These are phyloP conservation scores for Platorchestia sp. DNA, from an alignment of 1,140 invertebrate species.

Conservation along the genomic window DNA sequence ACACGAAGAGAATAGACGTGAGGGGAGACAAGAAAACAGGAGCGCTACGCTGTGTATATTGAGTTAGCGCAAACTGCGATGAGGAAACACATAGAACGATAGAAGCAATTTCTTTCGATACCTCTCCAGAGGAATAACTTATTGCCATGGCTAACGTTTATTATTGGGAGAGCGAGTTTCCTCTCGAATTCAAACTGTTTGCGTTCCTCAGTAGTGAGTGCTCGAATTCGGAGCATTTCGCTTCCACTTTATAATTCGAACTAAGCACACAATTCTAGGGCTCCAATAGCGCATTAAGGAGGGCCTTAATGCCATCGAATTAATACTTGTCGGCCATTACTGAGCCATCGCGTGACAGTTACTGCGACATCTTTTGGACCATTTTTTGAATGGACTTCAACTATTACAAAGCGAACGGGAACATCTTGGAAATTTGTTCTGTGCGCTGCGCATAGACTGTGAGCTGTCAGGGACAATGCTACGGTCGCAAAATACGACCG, in stretches of 20 bases:
- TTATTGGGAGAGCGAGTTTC: neutral
- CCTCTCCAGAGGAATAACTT: neutral
- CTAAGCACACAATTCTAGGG: constrained; percentile 45
- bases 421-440: neutral
- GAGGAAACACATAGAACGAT: neutral
- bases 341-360: constrained; percentile 25
- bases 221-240: neutral
- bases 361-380: constrained; percentile 22
- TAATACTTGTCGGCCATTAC: constrained; percentile 53
- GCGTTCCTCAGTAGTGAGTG: neutral
- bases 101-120: neutral
- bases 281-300: constrained; percentile 49
- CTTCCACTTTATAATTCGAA: constrained; percentile 47
- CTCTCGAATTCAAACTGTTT: neutral
- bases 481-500: neutral
- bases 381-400: constrained; percentile 39
- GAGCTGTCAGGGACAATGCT: neutral
- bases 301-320: constrained; percentile 48
- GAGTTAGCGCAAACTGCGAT: neutral
- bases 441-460: neutral
- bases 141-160: neutral
- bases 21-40: neutral
- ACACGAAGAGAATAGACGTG: neutral
- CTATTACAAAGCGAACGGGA: neutral
- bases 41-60: neutral